Conservation (phyloP, 2,797 vertebrate genomes). For the Hippoglossus hippoglossus region DNA sequence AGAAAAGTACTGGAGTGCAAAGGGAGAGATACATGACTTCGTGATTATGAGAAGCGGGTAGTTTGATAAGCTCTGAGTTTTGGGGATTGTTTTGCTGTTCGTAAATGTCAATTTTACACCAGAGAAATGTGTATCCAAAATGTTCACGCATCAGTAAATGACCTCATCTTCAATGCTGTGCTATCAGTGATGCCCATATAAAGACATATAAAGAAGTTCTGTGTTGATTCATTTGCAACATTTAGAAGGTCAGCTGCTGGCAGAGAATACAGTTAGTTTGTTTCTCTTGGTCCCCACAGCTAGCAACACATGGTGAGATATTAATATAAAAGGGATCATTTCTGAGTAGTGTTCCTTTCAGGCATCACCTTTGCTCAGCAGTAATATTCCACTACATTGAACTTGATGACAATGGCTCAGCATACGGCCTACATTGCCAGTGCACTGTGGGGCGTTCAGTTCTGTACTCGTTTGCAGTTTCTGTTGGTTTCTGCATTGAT, state of each 20-base stretch:
- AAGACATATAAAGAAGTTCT: too few species aligned
- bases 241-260: constrained; percentile 13
- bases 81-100: neutral
- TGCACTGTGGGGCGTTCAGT: neutral
- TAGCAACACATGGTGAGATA: constrained; percentile 9
- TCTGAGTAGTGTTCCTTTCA: constrained; percentile 19
- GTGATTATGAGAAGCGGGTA: neutral
- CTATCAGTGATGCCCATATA: neutral
- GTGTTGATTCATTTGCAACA: constrained; percentile 14
- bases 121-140: neutral
- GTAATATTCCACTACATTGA: constrained; percentile 24
- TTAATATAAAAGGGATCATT: neutral
- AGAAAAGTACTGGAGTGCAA: neutral
- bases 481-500: neutral
- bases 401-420: constrained; percentile 32
- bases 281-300: neutral
- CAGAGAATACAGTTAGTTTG: neutral
- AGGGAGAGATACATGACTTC: neutral
- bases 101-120: neutral
- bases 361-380: constrained; percentile 31
- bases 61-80: neutral
- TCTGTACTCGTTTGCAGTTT: constrained; percentile 21
- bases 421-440: constrained; percentile 4
- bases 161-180: neutral
- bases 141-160: neutral